Evolutionary conservation across 2,113 vertebrate species (phyloP), one percentile per base, ranked within the genome.

Genomic region (Dipodomys merriami): DNA sequence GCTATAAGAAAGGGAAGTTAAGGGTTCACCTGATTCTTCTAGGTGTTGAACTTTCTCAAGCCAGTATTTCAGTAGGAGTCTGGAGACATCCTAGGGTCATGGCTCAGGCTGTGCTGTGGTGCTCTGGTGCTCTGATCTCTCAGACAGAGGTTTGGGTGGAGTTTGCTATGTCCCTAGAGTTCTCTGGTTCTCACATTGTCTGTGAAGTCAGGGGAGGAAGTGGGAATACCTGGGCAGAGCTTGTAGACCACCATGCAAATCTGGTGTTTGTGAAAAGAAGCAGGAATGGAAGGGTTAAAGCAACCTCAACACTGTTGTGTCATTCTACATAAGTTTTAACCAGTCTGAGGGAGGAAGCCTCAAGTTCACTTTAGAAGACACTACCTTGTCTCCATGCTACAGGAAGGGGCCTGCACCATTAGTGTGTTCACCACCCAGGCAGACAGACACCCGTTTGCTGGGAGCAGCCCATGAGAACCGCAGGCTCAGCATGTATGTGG

Each of bases 381-480:
- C 15, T 57, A 2, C 53, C 53, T 16, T 18, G 2, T n/a, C 27
- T 25, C 7, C 11, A 1, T 20, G 27, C n/a, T 46, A 30, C 11
- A n/a, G 60, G 22, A 44, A 67, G 29, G 12, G 30, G 33, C 11
- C 5, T 44, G 5, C 27, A 5, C 30, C 5, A 62, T 19, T 25
- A 2, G 0, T 4, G 18, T 11, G 20, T 11, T 19, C 3, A 0
- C 11, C 7, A 0, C 15, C 12, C 15, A 57, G 53, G 53, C 1
- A 9, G 0, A 72, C 20, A 16, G 0, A 72, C 20, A 16, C 20
- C 23, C 25, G 6, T 7, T 7, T 27, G 4, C 60, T 7, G 4
- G 20, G 35, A 49, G 57, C 15, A 62, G 15, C 44, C 39, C 11
- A 1, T 6, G 6, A 9, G 33, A 33, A 44, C 13, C 2, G 8